These are phyloP conservation scores for Tetanocera ferruginea DNA, from an alignment of 2,888 invertebrate genomes.

Conservation along the genomic window DNA sequence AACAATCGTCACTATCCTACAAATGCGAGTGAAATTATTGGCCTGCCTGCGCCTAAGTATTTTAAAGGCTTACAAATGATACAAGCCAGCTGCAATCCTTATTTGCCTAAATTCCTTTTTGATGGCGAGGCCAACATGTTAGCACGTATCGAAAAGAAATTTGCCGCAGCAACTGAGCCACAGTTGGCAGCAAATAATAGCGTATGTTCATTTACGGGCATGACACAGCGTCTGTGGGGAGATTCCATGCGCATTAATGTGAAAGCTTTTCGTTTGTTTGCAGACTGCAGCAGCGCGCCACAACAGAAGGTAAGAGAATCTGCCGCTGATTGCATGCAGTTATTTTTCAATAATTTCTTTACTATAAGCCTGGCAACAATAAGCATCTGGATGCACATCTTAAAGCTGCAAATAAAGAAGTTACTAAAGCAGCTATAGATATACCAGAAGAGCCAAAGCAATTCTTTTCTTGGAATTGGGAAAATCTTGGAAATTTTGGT, in stretches of 20 bases:
- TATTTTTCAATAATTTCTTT: background rate
- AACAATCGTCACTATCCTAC: slow-evolving; percentile 52
- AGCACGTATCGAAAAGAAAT: slow-evolving; percentile 51
- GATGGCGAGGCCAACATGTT: slow-evolving; percentile 49
- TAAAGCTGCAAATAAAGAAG: background rate
- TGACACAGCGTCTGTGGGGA: slow-evolving; percentile 53
- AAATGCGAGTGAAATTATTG: slow-evolving; percentile 39
- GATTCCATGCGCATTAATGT: slow-evolving; percentile 51
- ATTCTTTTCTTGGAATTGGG: slow-evolving; percentile 57
- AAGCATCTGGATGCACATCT: background rate
- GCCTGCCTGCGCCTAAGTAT: slow-evolving; percentile 49
- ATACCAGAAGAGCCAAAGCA: background rate
- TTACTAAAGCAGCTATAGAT: background rate
- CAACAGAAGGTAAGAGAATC: background rate
- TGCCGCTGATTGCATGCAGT: background rate
- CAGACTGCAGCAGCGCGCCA: slow-evolving; percentile 29
- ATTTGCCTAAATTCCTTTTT: slow-evolving; percentile 53
- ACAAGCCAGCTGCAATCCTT: slow-evolving; percentile 52
- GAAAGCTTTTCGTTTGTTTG: slow-evolving; percentile 48
- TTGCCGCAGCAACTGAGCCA: slow-evolving; percentile 23
- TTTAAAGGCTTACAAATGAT: slow-evolving; percentile 53
- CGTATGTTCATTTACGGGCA: slow-evolving; percentile 52
- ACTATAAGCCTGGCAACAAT: background rate
- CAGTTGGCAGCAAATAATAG: slow-evolving; percentile 1
- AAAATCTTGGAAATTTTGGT: slow-evolving; percentile 54